Evolutionary conservation across 2,113 vertebrate species (phyloP), one percentile per base, ranked within the genome.

Genomic region (Hippoglossus stenolepis): DNA sequence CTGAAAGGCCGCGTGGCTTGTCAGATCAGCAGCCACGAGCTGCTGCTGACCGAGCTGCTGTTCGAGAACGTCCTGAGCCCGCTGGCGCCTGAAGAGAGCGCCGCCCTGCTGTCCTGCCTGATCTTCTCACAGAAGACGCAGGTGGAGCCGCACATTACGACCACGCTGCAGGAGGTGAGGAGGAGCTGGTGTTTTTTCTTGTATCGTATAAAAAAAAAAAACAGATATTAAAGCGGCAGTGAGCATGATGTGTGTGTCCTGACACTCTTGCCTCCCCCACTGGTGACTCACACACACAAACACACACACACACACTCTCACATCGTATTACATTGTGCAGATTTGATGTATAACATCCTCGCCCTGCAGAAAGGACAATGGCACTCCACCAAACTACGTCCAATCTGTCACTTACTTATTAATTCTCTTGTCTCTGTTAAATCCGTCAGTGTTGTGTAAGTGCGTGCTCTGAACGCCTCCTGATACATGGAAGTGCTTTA

Each of bases 1-100:
- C 94, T 98, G 75, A 97, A 97, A 6, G 97, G 97, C 18, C 92
- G 96, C 0, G 97, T 98, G 64, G 97, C 97, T 0, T 96, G 96
- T 83, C 96, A 96, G 92, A 96, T 98, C 92, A 97, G 95, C 90
- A 96, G 95, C 89, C 96, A 98, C 0, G 97, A 98, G 90, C 90
- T 98, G 58, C 93, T 98, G 35, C 95, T 98, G 35, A 97, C 96
- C 0, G 96, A 98, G 91, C 95, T 98, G 87, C 95, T 97, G 83
- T 95, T 98, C 2, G 97, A 97, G 85, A 97, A 97, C 0, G 94
- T 94, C 1, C 93, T 98, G 80, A 97, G 96, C 1, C 87, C 95
- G 4, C 90, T 98, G 86, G 94, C 93, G 8, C 96, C 96, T 0
- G 96, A 97, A 85, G 96, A 98, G 92, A 97, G 96, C 10, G 97